Evolutionary conservation across 2,797 vertebrate genomes (phyloP).

Genomic region (Clarias platycephalus): DNA sequence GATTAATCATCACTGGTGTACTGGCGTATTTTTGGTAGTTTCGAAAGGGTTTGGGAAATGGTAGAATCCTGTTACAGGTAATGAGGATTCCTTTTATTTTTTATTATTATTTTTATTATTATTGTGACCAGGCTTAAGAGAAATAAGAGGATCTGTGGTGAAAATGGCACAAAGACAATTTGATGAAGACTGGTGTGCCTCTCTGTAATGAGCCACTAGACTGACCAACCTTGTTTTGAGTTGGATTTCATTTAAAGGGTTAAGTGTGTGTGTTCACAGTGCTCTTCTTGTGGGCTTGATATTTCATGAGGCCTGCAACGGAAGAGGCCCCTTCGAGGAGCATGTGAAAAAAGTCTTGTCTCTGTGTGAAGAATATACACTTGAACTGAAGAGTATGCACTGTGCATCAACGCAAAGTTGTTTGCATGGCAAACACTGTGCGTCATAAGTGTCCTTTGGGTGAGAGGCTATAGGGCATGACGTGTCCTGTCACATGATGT

Average conservation of each 20-base stretch:
- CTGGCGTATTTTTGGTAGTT: not conserved
- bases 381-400: slow-evolving; percentile 11
- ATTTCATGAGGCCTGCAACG: slow-evolving; percentile 64
- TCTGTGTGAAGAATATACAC: slow-evolving; percentile 22
- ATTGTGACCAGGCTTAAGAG: not conserved
- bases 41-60: not conserved
- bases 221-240: slow-evolving; percentile 18
- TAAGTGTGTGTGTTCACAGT: slow-evolving; percentile 36
- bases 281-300: slow-evolving; percentile 49
- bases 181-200: not conserved
- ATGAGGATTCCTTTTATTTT: not conserved
- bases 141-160: not conserved
- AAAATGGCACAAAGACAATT: too few species aligned
- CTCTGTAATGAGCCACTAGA: not conserved
- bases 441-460: not conserved
- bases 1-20: not conserved
- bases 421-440: slow-evolving; percentile 40
- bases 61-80: not conserved
- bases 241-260: slow-evolving; percentile 36
- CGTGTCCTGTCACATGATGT: not conserved
- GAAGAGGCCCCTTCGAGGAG: slow-evolving; percentile 66
- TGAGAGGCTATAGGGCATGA: slow-evolving; percentile 11
- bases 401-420: slow-evolving; percentile 20
- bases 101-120: not conserved
- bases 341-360: slow-evolving; percentile 34